Evolutionary conservation across 1,140 invertebrate species (phyloP), one percentile per base, ranked within the genome.

Genomic region (Ericerus pela): DNA sequence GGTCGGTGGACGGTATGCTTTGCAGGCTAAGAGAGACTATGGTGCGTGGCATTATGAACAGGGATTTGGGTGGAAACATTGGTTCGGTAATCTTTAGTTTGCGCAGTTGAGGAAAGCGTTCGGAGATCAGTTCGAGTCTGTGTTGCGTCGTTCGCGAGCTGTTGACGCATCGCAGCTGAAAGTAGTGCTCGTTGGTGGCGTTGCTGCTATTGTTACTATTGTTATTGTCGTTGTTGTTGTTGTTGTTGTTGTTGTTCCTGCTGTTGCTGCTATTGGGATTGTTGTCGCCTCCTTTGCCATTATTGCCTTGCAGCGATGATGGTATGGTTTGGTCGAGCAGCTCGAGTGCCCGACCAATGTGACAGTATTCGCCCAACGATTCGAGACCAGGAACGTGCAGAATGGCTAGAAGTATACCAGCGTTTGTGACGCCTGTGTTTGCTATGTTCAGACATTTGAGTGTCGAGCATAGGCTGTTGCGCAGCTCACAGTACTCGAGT

Each of bases 321-420:
- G n/a, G n/a, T 47, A 47, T 22, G 11, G 14, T 43, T 33, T 67
- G 68, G 63, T 61, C 54, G 12, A 72, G 68, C 2, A 72, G 67
- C 43, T 74, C 71, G 0, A 73, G 62, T 0, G 72, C 71, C 16
- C 67, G 59, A 1, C 69, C 70, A 57, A 73, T 69, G 56, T 74
- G 68, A 47, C 61, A 69, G 56, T 74, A 74, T 22, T 74, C 72
- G 0, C 70, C 72, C 27, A 75, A 51, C 0, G 71, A 73, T 60
- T 73, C 69, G 10, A 75, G 53, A 16, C 62, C 62, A 0, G 71
- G 67, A 14, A 70, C 66, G 41, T 72, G 67, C 43, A 70, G 64
- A 4, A 74, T 53, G 1, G 70, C 69, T 1, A 72, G 53, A 2
- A 73, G 54, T 3, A 74, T 67, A 0, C 73, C 73, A 0, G 67